These are phyloP conservation scores for Chionis minor DNA, from an alignment of 2,113 vertebrate species.

Conservation along the genomic window DNA sequence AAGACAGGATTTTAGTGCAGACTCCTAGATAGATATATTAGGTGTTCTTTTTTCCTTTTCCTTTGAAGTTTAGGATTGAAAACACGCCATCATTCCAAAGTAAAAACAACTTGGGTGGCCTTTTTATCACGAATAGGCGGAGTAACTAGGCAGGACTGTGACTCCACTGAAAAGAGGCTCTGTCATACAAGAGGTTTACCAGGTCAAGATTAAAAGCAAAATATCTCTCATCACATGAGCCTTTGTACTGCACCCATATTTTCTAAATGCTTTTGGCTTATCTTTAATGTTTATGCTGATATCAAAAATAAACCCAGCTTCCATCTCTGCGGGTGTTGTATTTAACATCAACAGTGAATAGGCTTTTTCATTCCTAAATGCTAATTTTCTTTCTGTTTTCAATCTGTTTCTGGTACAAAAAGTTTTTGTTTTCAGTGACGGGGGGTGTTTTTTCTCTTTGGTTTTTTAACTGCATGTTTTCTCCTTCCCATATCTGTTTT, in stretches of 20 bases:
- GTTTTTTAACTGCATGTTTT: background rate
- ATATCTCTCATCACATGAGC: slow-evolving; percentile 25
- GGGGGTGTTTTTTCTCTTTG: background rate
- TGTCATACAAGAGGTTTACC: slow-evolving; percentile 45
- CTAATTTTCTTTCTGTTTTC: slow-evolving; percentile 51
- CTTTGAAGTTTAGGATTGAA: slow-evolving; percentile 26
- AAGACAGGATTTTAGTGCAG: background rate
- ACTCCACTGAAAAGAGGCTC: background rate
- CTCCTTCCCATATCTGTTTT: background rate
- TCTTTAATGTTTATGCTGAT: slow-evolving; percentile 58
- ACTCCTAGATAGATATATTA: background rate
- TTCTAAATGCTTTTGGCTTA: slow-evolving; percentile 59
- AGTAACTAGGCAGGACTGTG: slow-evolving; percentile 3
- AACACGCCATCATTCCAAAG: background rate
- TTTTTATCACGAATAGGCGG: slow-evolving; percentile 43
- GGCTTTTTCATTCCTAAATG: slow-evolving; percentile 54
- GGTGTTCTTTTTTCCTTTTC: background rate
- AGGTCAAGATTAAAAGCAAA: slow-evolving; percentile 57
- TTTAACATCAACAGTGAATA: slow-evolving; percentile 52
- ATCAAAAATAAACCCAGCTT: slow-evolving; percentile 64
- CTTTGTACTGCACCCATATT: slow-evolving; percentile 49
- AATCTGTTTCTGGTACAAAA: slow-evolving; percentile 51
- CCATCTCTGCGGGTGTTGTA: slow-evolving; percentile 43
- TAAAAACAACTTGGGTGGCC: slow-evolving; percentile 29
- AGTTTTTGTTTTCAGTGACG: slow-evolving; percentile 17